phyloP scores from a whole-genome alignment of 2,888 invertebrate genomes.

The Margaritifera margaritifera region DNA sequence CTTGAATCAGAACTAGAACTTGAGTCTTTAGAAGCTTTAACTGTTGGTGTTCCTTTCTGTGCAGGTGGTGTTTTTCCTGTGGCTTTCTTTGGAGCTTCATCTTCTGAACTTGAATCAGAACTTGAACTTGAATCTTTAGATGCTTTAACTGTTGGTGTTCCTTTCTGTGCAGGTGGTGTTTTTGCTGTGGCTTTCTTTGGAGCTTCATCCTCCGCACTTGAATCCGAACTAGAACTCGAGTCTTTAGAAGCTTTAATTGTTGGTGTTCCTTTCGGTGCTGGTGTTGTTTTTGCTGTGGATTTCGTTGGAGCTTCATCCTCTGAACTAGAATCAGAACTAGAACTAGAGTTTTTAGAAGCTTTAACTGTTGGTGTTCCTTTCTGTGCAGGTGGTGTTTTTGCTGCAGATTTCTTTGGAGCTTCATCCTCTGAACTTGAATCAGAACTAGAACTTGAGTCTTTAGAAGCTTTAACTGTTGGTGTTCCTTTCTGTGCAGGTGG shows the following conservation, averaged over 20 bases:
- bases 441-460: no score
- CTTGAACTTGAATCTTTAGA: conserved; percentile 26
- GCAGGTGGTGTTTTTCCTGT: conserved; percentile 3
- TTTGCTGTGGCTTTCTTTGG: conserved; percentile 4
- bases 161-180: conserved; percentile 5
- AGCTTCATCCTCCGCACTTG: conserved; percentile 12
- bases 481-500: no score
- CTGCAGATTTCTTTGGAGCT: neutral
- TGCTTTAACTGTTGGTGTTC: conserved; percentile 15
- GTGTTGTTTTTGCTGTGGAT: conserved; percentile 1
- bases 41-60: conserved; percentile 23
- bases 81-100: neutral
- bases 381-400: conserved; percentile 4
- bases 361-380: conserved; percentile 19
- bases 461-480: no score
- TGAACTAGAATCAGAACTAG: conserved; percentile 3
- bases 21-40: no score
- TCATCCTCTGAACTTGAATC: no score
- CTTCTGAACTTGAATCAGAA: conserved; percentile 13
- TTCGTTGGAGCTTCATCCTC: conserved; percentile 4
- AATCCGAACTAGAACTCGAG: conserved; percentile 10
- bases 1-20: conserved; percentile 11
- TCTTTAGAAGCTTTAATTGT: conserved; percentile 16
- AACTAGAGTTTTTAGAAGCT: conserved; percentile 11
- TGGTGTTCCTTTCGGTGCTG: conserved; percentile 13